Evolutionary conservation across 2,113 vertebrate species (phyloP).

Genomic region (Pygoscelis adeliae): DNA sequence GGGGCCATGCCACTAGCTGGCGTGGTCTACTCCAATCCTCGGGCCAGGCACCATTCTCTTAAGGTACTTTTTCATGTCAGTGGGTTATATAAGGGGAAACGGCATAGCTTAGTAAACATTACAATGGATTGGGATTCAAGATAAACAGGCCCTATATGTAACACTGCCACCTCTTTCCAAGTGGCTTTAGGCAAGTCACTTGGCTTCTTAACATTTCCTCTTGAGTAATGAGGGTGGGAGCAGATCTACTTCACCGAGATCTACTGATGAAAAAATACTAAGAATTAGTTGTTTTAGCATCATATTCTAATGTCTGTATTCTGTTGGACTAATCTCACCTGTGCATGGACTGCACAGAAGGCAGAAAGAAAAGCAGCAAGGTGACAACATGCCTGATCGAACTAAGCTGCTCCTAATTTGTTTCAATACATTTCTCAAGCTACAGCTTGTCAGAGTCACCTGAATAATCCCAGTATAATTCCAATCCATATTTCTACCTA

Average conservation of each 20-base stretch:
- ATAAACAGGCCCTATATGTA: rapidly evolving
- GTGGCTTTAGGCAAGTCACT: not conserved
- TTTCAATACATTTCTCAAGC: not conserved
- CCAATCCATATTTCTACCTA: constrained; percentile 15
- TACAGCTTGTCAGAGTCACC: not conserved
- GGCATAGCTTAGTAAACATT: not conserved
- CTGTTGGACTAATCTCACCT: not conserved
- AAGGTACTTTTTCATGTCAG: not conserved
- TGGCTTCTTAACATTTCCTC: not conserved
- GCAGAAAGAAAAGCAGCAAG: not conserved
- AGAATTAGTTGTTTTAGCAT: not conserved
- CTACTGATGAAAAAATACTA: not conserved
- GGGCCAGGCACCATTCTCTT: not conserved
- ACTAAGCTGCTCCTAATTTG: not conserved
- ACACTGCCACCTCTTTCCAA: not conserved
- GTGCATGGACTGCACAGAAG: not conserved
- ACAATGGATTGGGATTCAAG: not conserved
- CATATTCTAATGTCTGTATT: not conserved
- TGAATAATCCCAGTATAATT: constrained; percentile 49
- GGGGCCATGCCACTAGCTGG: not conserved
- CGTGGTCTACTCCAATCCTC: rapidly evolving
- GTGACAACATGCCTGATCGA: not conserved
- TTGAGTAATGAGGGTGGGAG: too few relatives aligned
- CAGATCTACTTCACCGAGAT: not conserved
- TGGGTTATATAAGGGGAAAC: not conserved